A percentile compares a stretch with the other conserved stretches of the same genome.
phyloP scores from a whole-genome alignment of 2,797 vertebrate genomes.

The Coendou prehensilis region DNA sequence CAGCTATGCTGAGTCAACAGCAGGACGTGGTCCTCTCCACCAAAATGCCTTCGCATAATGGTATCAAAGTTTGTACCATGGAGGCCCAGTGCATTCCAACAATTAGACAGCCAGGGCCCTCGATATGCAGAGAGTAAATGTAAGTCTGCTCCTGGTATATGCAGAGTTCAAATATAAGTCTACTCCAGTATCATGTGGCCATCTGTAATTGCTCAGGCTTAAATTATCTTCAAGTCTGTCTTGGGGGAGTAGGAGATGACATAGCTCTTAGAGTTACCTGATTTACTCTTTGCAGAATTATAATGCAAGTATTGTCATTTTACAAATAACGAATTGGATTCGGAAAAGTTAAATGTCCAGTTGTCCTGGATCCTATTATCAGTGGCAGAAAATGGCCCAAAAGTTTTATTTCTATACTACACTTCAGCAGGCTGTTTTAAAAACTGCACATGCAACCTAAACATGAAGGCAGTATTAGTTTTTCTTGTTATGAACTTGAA shows the following conservation, averaged over 20 bases:
- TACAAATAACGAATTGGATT: not conserved
- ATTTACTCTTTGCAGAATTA: not conserved
- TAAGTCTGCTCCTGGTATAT: not conserved
- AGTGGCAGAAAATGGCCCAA: not conserved
- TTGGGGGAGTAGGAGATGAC: not conserved
- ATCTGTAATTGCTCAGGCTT: not conserved
- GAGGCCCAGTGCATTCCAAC: not conserved
- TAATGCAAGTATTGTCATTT: not conserved
- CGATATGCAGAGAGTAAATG: rapidly evolving
- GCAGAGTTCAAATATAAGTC: not conserved
- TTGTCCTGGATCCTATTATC: not conserved
- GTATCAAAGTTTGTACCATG: not conserved
- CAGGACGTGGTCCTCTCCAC: not conserved
- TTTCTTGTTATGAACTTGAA: constrained; percentile 16
- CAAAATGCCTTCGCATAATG: not conserved
- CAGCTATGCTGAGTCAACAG: not conserved
- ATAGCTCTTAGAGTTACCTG: not conserved
- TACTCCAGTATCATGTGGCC: not conserved
- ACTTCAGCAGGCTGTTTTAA: not conserved
- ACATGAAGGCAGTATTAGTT: not conserved
- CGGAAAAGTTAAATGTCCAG: not conserved
- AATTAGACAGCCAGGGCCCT: not conserved
- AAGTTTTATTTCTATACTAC: not conserved
- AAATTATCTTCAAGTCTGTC: not conserved
- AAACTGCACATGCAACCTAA: constrained; percentile 25